phyloP scores from a whole-genome alignment of 2,113 vertebrate genomes.

The Ciconia maguari region DNA sequence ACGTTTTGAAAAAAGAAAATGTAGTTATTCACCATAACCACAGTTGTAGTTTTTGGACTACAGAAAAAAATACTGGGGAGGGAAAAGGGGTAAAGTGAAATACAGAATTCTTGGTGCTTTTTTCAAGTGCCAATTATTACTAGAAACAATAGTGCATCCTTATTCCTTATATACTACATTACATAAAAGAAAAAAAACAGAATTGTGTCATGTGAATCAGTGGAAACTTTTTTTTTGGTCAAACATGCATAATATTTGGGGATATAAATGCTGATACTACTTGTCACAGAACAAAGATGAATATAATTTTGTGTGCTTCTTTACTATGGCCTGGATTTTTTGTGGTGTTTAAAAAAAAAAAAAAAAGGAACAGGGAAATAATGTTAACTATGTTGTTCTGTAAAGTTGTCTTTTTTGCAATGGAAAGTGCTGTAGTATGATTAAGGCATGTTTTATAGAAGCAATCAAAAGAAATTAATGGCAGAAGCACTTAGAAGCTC shows the following conservation, averaged over 20 bases:
- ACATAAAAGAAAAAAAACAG: conserved; percentile 47
- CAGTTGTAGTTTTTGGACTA: conserved; percentile 71
- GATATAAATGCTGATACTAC: conserved; percentile 68
- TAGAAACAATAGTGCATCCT: conserved; percentile 69
- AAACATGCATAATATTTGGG: conserved; percentile 71
- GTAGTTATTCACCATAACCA: conserved; percentile 75
- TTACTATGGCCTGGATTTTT: conserved; percentile 64
- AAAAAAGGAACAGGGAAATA: conserved; percentile 49
- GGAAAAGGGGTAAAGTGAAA: conserved; percentile 41
- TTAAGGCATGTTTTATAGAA: conserved; percentile 68
- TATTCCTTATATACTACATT: conserved; percentile 67
- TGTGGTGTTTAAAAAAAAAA: conserved; percentile 38
- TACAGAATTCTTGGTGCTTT: conserved; percentile 67
- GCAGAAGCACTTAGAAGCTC: conserved; percentile 67
- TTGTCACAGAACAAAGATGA: conserved; percentile 66
- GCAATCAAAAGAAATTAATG: conserved; percentile 60
- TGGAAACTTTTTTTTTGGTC: conserved; percentile 63
- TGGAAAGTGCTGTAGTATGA: conserved; percentile 61
- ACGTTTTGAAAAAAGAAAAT: conserved; percentile 79
- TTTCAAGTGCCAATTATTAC: conserved; percentile 71
- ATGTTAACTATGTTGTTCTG: conserved; percentile 51
- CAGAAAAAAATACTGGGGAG: conserved; percentile 51
- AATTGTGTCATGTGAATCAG: conserved; percentile 65
- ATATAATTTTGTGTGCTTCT: conserved; percentile 64
- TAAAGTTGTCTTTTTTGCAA: conserved; percentile 61